Evolutionary conservation across 2,888 invertebrate species (phyloP).

Genomic region (Mesodorylaimus sp.): DNA sequence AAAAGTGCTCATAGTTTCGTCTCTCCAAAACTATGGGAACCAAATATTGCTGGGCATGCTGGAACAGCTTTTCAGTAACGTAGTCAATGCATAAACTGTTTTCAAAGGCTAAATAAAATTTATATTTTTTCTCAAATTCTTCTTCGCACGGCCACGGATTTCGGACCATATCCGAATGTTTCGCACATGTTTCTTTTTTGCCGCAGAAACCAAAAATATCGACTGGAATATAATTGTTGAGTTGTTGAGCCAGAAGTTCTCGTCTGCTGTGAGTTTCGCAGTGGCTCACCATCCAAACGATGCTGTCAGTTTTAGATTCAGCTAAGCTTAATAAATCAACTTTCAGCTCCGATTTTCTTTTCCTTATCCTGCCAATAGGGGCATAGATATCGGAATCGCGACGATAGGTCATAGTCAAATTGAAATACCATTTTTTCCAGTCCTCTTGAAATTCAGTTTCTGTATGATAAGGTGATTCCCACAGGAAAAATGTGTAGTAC

Average conservation of each 20-base stretch:
- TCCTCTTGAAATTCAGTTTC: not conserved
- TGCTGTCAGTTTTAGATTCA: too few species aligned
- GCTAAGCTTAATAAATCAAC: too few species aligned
- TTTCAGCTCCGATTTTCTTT: too few species aligned
- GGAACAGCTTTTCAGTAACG: conserved; percentile 25
- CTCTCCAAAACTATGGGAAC: conserved; percentile 13
- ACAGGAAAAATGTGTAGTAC: not conserved
- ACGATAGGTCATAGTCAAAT: not conserved
- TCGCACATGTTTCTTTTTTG: not conserved
- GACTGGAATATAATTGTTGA: conserved; percentile 2
- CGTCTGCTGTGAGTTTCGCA: not conserved
- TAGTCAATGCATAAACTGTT: conserved; percentile 25
- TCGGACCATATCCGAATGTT: too few species aligned
- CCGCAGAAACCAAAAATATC: conserved; percentile 9
- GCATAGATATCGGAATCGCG: not conserved
- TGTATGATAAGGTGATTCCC: not conserved
- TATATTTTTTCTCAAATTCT: conserved; percentile 19
- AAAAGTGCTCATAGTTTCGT: conserved; percentile 20
- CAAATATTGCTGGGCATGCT: not conserved
- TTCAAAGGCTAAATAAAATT: conserved; percentile 15
- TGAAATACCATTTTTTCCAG: not conserved
- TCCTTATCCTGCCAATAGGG: too few species aligned
- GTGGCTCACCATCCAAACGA: conserved; percentile 2
- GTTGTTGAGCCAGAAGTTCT: not conserved
- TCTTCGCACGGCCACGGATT: conserved; percentile 16